Evolutionary conservation across 2,113 vertebrate species (phyloP), one percentile per base, ranked within the genome.

Genomic region (Lepus europaeus): DNA sequence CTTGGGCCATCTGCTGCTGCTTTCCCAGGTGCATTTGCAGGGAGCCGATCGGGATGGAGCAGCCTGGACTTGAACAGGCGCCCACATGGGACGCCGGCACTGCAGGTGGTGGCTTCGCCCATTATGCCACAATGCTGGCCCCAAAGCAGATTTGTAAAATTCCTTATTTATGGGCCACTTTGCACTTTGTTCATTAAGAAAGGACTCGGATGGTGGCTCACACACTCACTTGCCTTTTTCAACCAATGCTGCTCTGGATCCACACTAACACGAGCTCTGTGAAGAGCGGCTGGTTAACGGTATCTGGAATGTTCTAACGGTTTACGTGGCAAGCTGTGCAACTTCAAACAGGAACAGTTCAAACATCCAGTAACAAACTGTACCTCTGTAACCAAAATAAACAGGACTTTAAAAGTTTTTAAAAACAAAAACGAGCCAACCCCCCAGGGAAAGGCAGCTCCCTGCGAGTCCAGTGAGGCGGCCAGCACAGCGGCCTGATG

Each of bases 351-450:
- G 96, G 79, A 97, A 70, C 51, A 93, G 94, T 83, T 92, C 93
- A 96, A 97, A 74, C 22, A 36, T 70, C 93, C 56, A 56, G 70
- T 9, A 83, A 89, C 4, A 70, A 96, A 91, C 79, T 97, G 92
- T 95, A 97, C 97, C 95, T 0, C 0, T 93, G 89, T 51, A 96
- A 72, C 72, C 89, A 94, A 97, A 97, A 97, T 97, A 98, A 97
- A 98, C 63, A 80, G 83, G 95, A 95, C 94, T 97, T 94, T 80
- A 96, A 96, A 96, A 56, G 9, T 36, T n/a, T 39, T 20, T 19
- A 69, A n/a, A 82, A 64, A 56, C 29, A 56, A 23, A 69, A 93
- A 66, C 19, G 49, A 78, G 76, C 56, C 14, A 16, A 25, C 12
- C 31, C 23, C 23, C 45, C 27, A 2, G 13, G 23, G 29, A 13